Evolutionary conservation across 1,140 invertebrate genomes (phyloP), one percentile per base, ranked within the genome.

Genomic region (Platyura marginata): DNA sequence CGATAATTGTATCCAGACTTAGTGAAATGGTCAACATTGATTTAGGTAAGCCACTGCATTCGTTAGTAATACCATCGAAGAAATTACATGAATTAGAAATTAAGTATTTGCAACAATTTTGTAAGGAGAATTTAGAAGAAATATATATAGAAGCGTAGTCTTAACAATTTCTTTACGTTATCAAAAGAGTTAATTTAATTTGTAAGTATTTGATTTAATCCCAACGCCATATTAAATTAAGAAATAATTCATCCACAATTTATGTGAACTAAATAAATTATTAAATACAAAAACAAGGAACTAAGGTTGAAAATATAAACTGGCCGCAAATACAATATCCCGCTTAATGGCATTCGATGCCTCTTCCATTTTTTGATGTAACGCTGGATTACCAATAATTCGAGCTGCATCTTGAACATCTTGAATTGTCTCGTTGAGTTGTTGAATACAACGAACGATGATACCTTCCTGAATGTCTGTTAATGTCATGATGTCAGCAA

Each of bases 251-350:
- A n/a, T n/a, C n/a, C n/a, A n/a, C n/a, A n/a, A n/a, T n/a, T n/a
- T n/a, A n/a, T n/a, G n/a, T n/a, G n/a, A n/a, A n/a, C n/a, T n/a
- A n/a, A n/a, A n/a, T n/a, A n/a, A n/a, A n/a, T n/a, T n/a, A n/a
- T n/a, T n/a, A n/a, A n/a, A n/a, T n/a, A n/a, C n/a, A n/a, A n/a
- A n/a, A n/a, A n/a, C n/a, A n/a, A n/a, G n/a, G n/a, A n/a, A n/a
- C n/a, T n/a, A n/a, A 29, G 25, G 13, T 21, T 38, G 36, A 10
- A 38, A 21, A 56, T 99, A 98, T 13, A 99, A 69, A 65, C 89
- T 95, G 18, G 91, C 90, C 23, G 93, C 86, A 64, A 98, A 98
- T 1, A 98, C 94, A 57, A 99, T 98, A 61, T 98, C 94, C 49
- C 96, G 66, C 59, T 95, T 95, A 42, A 99, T 96, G 25, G 81